Conservation (phyloP, 2,888 invertebrate species). For the Coelinius sp. region DNA sequence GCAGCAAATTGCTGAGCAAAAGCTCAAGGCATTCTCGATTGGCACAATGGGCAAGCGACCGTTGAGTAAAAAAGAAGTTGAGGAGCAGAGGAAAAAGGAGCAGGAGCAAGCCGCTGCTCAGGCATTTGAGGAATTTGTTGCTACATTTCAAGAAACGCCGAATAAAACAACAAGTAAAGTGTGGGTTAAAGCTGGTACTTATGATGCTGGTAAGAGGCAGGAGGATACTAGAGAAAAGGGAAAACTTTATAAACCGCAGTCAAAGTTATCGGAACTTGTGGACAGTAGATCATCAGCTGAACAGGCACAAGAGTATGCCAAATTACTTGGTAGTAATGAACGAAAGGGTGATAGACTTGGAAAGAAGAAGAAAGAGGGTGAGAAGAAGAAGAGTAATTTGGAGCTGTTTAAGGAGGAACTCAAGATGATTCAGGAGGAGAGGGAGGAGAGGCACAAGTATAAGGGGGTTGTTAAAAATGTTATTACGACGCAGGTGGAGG, state of each 20-base stretch:
- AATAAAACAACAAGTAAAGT: conserved; percentile 85
- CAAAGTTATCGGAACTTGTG: conserved; percentile 79
- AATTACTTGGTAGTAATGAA: conserved; percentile 75
- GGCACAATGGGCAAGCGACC: conserved; percentile 82
- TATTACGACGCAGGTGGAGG: conserved; percentile 62
- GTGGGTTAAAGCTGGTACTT: conserved; percentile 98
- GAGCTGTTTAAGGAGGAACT: conserved; percentile 99
- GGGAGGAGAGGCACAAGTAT: conserved; percentile 94
- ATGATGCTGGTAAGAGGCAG: conserved; percentile 93
- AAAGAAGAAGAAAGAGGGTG: conserved; percentile 81
- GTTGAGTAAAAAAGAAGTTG: conserved; percentile 86
- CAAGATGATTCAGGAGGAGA: conserved; percentile 97
- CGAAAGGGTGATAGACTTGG: conserved; percentile 77
- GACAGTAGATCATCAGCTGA: conserved; percentile 74
- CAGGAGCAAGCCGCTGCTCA: conserved; percentile 93
- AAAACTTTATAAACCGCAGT: conserved; percentile 93
- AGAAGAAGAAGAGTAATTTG: conserved; percentile 96
- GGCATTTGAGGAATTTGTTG: conserved; percentile 97
- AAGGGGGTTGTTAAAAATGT: conserved; percentile 80
- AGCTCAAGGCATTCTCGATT: conserved; percentile 83
- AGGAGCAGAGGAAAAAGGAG: conserved; percentile 89
- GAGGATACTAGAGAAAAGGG: conserved; percentile 92
- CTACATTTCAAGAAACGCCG: conserved; percentile 93
- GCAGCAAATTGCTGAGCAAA: conserved; percentile 79
- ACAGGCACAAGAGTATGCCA: conserved; percentile 80